Percentiles rank a stretch among this genome's conserved stretches.
These are phyloP conservation scores for Agrochola litura DNA, from an alignment of 2,888 invertebrate species.

Conservation along the genomic window DNA sequence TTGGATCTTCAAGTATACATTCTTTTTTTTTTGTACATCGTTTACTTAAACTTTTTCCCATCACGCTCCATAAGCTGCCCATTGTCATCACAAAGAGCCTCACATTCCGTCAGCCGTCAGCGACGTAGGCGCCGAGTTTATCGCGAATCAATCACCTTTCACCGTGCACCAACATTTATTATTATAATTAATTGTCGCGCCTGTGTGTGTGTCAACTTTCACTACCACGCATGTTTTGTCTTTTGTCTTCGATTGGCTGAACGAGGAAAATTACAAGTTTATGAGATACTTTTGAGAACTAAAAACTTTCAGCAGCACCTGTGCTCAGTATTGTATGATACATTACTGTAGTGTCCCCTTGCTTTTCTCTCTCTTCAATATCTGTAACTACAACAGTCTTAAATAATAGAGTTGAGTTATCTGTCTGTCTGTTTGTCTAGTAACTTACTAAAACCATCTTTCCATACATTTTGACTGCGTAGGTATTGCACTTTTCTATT, in stretches of 20 bases:
- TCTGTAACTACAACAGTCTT: not conserved
- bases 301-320: not conserved
- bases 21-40: too few species aligned
- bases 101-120: conserved; percentile 13
- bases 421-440: not conserved
- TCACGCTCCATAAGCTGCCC: not conserved
- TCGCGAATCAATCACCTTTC: conserved; percentile 71
- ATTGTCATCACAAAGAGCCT: conserved; percentile 25
- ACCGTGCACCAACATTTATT: conserved; percentile 63
- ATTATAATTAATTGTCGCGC: conserved; percentile 70
- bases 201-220: conserved; percentile 55
- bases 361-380: not conserved
- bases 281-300: not conserved
- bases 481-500: too few species aligned
- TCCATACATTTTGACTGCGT: too few species aligned
- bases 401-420: not conserved
- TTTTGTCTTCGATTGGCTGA: conserved; percentile 37
- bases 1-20: not conserved
- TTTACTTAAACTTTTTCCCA: not conserved
- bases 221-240: conserved; percentile 49
- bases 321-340: not conserved
- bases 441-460: not conserved
- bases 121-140: conserved; percentile 50
- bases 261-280: conserved; percentile 1
- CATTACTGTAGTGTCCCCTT: not conserved